Percentiles rank a stretch among this genome's conserved stretches.
phyloP scores from a whole-genome alignment of 2,797 vertebrate genomes.

The Bryconaethiops microstoma region DNA sequence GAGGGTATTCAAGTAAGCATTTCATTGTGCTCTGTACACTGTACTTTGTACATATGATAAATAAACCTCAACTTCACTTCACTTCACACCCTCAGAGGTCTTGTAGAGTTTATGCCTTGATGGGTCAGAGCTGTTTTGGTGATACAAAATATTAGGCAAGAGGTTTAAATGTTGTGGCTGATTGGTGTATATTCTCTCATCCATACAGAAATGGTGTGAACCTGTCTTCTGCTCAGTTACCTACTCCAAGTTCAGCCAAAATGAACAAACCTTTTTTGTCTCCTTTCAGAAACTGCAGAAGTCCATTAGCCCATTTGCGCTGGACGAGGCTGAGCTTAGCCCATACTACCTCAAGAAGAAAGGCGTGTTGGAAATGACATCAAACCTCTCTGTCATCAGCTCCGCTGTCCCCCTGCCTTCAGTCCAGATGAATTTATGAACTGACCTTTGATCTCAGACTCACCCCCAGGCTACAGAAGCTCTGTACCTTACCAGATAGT shows the following conservation, averaged over 20 bases:
- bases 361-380: conserved; percentile 26
- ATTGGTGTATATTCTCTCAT: neutral
- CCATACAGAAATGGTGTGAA: neutral
- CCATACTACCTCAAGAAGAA: conserved; percentile 62
- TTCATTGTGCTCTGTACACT: too few relatives aligned
- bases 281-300: conserved; percentile 71
- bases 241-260: neutral
- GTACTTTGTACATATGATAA: too few relatives aligned
- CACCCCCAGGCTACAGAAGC: neutral
- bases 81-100: too few relatives aligned
- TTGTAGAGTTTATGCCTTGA: too few relatives aligned
- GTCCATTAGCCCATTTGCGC: conserved; percentile 70
- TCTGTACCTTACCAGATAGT: neutral
- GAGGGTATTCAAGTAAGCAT: too few relatives aligned
- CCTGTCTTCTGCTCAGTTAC: neutral
- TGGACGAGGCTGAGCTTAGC: conserved; percentile 62
- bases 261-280: neutral
- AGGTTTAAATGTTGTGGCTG: too few relatives aligned
- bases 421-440: conserved; percentile 65
- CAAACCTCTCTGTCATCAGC: conserved; percentile 55
- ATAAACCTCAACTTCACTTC: too few relatives aligned
- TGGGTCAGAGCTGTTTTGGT: too few relatives aligned
- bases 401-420: conserved; percentile 26
- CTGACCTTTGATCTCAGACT: neutral
- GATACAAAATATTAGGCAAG: too few relatives aligned